Evolutionary conservation across 2,888 invertebrate genomes (phyloP).

Genomic region (Matsumyia berberina): DNA sequence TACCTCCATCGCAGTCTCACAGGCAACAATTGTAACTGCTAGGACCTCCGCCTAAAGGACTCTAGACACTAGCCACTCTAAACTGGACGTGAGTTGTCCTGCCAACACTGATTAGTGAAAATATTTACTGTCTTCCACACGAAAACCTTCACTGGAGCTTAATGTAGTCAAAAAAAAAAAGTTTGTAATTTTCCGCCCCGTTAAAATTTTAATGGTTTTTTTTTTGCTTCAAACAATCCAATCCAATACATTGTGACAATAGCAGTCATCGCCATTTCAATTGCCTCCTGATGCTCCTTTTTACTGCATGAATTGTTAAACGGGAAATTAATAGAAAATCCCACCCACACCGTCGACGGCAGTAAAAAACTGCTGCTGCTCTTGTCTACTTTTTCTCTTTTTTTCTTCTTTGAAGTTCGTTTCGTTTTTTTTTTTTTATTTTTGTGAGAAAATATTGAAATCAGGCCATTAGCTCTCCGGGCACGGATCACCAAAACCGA

Average conservation of each 20-base stretch:
- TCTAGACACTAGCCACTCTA: too few relatives aligned
- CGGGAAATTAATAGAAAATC: slow-evolving; percentile 12
- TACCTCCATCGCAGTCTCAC: too few relatives aligned
- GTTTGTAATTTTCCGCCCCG: neutral
- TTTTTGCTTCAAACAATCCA: neutral
- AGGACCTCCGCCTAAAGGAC: too few relatives aligned
- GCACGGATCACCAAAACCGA: slow-evolving; percentile 36
- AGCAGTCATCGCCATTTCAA: neutral
- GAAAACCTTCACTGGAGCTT: too few relatives aligned
- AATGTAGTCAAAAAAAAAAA: too few relatives aligned
- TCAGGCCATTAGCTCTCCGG: slow-evolving; percentile 55
- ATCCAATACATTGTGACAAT: neutral
- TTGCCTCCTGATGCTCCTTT: slow-evolving; percentile 6
- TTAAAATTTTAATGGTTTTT: neutral
- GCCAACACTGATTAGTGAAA: too few relatives aligned
- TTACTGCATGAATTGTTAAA: neutral
- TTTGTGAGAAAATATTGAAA: slow-evolving; percentile 49
- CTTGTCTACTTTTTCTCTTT: neutral
- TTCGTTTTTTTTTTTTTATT: neutral
- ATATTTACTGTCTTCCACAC: too few relatives aligned
- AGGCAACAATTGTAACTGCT: too few relatives aligned
- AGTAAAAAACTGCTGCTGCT: neutral
- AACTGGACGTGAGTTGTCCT: too few relatives aligned
- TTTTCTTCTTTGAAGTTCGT: neutral
- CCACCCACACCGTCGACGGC: neutral